phyloP scores from a whole-genome alignment of 2,888 invertebrate species.

The Morpho deidamia region DNA sequence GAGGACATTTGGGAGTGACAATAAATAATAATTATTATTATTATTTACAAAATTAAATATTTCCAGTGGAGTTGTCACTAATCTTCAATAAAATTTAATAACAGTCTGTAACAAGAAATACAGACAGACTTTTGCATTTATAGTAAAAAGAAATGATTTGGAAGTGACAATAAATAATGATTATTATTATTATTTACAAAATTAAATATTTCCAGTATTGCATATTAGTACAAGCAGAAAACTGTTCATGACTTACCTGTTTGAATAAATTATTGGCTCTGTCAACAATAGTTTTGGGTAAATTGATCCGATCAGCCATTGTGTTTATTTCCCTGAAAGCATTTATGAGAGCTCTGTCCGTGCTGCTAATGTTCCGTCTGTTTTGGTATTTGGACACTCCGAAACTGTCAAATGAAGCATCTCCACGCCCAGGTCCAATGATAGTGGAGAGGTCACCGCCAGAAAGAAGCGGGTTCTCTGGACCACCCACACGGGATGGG shows the following conservation, averaged over 20 bases:
- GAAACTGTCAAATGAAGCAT: constrained; percentile 93
- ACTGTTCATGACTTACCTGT: constrained; percentile 79
- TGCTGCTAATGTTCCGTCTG: constrained; percentile 90
- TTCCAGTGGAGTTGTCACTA: too few species aligned
- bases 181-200: too few species aligned
- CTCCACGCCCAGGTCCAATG: constrained; percentile 87
- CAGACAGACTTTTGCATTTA: too few species aligned
- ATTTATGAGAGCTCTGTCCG: constrained; percentile 95
- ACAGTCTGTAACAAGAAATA: too few species aligned
- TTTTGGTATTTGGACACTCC: constrained; percentile 88
- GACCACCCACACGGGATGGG: constrained; percentile 99
- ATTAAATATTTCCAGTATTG: too few species aligned
- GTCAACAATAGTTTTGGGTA: constrained; percentile 98
- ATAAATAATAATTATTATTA: too few species aligned
- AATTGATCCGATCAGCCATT: constrained; percentile 98
- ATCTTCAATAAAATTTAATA: too few species aligned
- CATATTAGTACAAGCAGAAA: too few species aligned
- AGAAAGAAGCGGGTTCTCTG: constrained; percentile 97
- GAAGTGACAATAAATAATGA: too few species aligned
- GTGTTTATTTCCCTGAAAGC: constrained; percentile 98
- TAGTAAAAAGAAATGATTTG: too few species aligned
- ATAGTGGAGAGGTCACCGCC: constrained; percentile 98
- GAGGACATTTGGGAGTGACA: too few species aligned
- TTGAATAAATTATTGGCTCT: constrained; percentile 98
- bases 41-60: too few species aligned